Percentiles rank a stretch among this genome's conserved stretches.
Evolutionary conservation across 2,797 vertebrate genomes (phyloP).

Genomic region (Lerista edwardsae): DNA sequence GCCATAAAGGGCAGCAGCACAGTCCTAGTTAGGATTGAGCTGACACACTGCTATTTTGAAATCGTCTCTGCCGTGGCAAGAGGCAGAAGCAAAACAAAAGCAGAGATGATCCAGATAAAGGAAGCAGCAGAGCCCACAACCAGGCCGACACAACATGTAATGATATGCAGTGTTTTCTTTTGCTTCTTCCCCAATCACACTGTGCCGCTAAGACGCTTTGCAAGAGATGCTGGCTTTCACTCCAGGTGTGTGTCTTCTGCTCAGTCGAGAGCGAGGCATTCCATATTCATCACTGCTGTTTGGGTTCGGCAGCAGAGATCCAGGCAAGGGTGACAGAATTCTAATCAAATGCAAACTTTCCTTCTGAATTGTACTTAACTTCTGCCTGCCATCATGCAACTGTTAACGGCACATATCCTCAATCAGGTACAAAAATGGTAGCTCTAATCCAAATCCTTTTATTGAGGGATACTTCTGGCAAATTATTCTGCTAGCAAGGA

Average conservation of each 20-base stretch:
- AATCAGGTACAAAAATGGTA: background rate
- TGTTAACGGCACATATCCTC: background rate
- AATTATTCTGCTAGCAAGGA: background rate
- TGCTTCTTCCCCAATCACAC: background rate
- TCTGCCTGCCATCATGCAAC: background rate
- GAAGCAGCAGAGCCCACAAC: background rate
- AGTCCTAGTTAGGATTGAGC: too few relatives aligned
- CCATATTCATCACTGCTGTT: constrained; percentile 14
- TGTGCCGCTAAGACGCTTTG: background rate
- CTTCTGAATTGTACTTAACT: background rate
- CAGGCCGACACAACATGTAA: background rate
- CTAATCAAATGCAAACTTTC: background rate
- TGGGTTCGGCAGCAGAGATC: background rate
- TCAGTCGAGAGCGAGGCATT: background rate
- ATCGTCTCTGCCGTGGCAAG: background rate
- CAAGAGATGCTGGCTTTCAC: constrained; percentile 14
- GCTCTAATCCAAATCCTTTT: background rate
- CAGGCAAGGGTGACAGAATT: background rate
- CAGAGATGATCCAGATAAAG: background rate
- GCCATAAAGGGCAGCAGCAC: too few relatives aligned
- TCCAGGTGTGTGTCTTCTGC: background rate
- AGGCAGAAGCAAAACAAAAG: background rate
- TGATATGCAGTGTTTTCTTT: constrained; percentile 19
- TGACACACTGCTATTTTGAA: background rate
- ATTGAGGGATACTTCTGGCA: background rate